Conservation (phyloP, 2,797 vertebrate species). For the Anabas testudineus region DNA sequence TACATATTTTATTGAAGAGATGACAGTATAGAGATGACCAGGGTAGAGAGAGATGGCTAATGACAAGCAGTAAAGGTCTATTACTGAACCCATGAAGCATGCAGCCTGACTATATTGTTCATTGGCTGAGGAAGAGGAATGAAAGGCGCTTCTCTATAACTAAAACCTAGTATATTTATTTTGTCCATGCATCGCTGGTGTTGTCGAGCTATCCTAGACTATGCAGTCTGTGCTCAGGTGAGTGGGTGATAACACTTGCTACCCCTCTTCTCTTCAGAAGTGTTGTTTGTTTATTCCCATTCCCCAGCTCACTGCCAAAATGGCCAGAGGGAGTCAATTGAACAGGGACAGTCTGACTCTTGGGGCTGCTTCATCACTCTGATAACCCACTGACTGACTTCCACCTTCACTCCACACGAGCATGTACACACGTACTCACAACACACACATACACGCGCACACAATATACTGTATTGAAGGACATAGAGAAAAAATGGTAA, state of each 20-base stretch:
- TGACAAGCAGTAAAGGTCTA: background rate
- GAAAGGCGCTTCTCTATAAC: background rate
- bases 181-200: background rate
- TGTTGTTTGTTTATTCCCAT: constrained; percentile 31
- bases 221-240: background rate
- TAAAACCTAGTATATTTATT: background rate
- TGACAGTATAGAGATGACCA: background rate
- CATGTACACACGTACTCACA: background rate
- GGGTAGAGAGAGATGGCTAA: background rate
- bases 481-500: constrained; percentile 5
- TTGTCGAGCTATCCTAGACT: background rate
- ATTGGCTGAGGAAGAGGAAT: background rate
- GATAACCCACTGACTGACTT: constrained; percentile 65
- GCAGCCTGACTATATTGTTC: background rate
- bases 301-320: constrained; percentile 29
- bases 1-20: background rate
- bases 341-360: constrained; percentile 59
- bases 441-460: constrained; percentile 19
- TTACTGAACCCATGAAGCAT: background rate
- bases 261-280: constrained; percentile 2
- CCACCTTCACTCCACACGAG: constrained; percentile 43
- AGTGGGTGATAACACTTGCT: constrained; percentile 2
- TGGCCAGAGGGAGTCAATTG: constrained; percentile 66
- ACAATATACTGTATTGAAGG: background rate
- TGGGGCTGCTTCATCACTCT: constrained; percentile 55